phyloP scores from a whole-genome alignment of 2,888 invertebrate species.

The Pogonocherus hispidulus region DNA sequence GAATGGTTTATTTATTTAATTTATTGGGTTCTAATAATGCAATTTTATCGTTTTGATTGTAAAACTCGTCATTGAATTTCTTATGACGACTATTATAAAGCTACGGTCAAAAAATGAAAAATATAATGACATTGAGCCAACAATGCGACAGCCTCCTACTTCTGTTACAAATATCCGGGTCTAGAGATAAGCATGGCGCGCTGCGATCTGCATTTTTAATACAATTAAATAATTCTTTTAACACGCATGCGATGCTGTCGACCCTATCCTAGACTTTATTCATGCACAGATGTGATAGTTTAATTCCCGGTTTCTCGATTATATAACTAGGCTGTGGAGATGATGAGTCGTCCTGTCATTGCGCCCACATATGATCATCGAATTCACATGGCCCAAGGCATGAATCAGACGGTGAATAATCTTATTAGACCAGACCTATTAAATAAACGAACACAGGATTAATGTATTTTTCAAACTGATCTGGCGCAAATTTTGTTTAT shows the following conservation, averaged over 20 bases:
- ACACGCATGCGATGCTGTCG: background rate
- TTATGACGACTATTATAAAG: too few relatives aligned
- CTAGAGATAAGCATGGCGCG: conserved; percentile 8
- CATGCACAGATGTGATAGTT: conserved; percentile 46
- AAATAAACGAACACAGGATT: background rate
- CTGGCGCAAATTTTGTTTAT: background rate
- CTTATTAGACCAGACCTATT: conserved; percentile 15
- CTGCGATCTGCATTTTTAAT: conserved; percentile 26
- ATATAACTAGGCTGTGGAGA: conserved; percentile 44
- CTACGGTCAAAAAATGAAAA: too few relatives aligned
- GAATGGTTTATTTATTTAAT: too few relatives aligned
- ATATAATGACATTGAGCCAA: too few relatives aligned
- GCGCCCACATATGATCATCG: conserved; percentile 52
- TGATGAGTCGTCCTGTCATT: conserved; percentile 41
- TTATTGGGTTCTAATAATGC: too few relatives aligned
- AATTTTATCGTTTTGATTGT: too few relatives aligned
- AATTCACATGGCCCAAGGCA: conserved; percentile 28
- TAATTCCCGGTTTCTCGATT: conserved; percentile 51
- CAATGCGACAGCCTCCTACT: conserved; percentile 8
- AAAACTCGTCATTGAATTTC: too few relatives aligned
- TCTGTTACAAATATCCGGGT: conserved; percentile 28
- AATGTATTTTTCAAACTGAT: conserved; percentile 4
- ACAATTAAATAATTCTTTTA: conserved; percentile 29
- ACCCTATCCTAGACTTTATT: conserved; percentile 33
- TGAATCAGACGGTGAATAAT: conserved; percentile 35